Base-by-base conservation (phyloP, 2,113 vertebrate genomes). In the Meles meles region DNA sequence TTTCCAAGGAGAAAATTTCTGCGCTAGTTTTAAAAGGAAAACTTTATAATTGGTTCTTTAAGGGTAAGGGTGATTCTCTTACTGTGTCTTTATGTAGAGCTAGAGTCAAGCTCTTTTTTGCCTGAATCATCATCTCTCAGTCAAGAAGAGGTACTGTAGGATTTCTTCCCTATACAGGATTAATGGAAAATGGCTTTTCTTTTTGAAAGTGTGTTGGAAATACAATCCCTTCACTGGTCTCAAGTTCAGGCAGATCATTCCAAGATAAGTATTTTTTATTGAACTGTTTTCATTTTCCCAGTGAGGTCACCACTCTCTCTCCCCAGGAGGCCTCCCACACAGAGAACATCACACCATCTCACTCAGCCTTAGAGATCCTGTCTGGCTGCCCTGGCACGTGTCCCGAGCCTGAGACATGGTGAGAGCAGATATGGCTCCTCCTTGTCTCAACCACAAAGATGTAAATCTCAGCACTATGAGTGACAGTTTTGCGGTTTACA, bases 281-380 rank as follows among this genome's bases (percentile, higher is more conserved):
- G 94, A 97, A 67, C 49, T 63, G 61, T 97, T 97, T 98, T 97
- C 65, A 18, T 93, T 97, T 97, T 97, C 93, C 87, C 95, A 92
- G 84, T 97, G 97, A 97, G 93, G 92, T 96, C 92, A 96, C 80
- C 31, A 1, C n/a, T 97, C 82, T 79, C 79, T 39, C 88, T 95
- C 52, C 92, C 92, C 9, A 4, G 92, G 96, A 96, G 93, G 95
- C 96, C 93, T 96, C 95, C 93, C 92, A 93, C 81, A 25, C 17
- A 37, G 93, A 47, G 96, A 97, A 67, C 87, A 94, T 96, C 95
- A 44, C 90, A 96, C 95, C 87, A 84, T 81, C 90, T 34, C n/a
- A 17, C 86, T 88, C 52, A 79, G 95, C 63, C 87, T 81, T 59
- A 47, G 80, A 97, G 98, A 97, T 96, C 52, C 93, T 96, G 96